Conservation (phyloP, 2,113 vertebrate species). For the Scomber japonicus region DNA sequence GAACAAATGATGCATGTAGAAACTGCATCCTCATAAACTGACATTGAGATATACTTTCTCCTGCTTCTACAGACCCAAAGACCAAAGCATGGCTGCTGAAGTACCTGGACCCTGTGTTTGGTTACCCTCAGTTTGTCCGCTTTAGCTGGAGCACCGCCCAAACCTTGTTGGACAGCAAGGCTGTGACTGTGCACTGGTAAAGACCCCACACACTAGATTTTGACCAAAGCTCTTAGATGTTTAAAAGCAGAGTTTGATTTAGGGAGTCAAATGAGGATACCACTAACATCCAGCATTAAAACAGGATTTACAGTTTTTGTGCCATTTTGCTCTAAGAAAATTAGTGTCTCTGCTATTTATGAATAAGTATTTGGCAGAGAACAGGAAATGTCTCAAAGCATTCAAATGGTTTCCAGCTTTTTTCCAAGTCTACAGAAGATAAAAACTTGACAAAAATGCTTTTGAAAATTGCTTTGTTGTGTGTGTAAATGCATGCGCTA, state of each 20-base stretch:
- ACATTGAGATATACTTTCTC: background rate
- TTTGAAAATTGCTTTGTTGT: conserved; percentile 1
- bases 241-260: background rate
- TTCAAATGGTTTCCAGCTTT: background rate
- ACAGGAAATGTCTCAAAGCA: background rate
- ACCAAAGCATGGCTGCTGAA: conserved; percentile 91
- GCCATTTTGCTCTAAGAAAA: background rate
- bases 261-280: background rate
- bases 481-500: background rate
- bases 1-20: background rate
- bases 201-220: conserved; percentile 1
- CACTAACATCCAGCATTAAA: conserved; percentile 12
- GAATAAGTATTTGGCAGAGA: background rate
- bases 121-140: conserved; percentile 92
- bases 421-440: background rate
- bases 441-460: conserved; percentile 5
- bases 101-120: conserved; percentile 90
- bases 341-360: too few relatives aligned
- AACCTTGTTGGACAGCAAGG: conserved; percentile 89
- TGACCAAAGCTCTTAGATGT: background rate
- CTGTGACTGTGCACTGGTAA: conserved; percentile 85
- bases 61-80: conserved; percentile 88
- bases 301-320: background rate
- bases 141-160: conserved; percentile 94
- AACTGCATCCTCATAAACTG: background rate